Base-by-base conservation (phyloP, 2,888 invertebrate species). In the Eristalis pertinax region DNA sequence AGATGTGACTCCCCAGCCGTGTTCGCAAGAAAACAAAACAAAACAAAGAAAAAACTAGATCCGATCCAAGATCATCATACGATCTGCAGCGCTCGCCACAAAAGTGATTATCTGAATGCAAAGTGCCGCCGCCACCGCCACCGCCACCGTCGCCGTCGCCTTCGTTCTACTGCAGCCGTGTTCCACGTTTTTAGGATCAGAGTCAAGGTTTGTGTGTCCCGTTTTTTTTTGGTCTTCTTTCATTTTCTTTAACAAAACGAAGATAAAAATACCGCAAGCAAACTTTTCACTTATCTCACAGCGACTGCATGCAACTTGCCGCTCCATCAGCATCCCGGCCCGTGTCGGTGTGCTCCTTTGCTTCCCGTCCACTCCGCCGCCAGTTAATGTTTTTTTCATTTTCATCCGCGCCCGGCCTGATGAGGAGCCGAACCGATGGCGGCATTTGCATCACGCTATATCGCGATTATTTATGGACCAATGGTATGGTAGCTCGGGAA, bases 161-260 rank as follows among this genome's bases (percentile, higher is more conserved):
- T n/a, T n/a, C n/a, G n/a, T n/a, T n/a, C n/a, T n/a, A 19, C 68
- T 50, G 72, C 70, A 32, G 70, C 19, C 64, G 78, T 75, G 76
- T 84, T 88, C 84, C 85, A 88, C 85, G 56, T 81, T 78, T 85
- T 88, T 78, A 75, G 85, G 89, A 89, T 89, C 89, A 89, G 89
- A 89, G 89, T 89, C 89, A 89, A 89, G 89, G 89, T 89, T 89
- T 89, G 69, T 89, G 75, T 89, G 89, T 87, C 89, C 89, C 89
- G 89, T 88, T 89, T 89, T 82, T 67, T 68, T 60, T 73, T 50
- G 70, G 29, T 24, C 29, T 29, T 67, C 69, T 78, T 72, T 67
- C 73, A 68, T 63, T 73, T 62, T 41, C 35, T 75, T 63, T 19
- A n/a, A 62, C 56, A 35, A 50, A 35, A 74, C 67, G 74, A 65